Evolutionary conservation across 2,113 vertebrate species (phyloP).

Genomic region (Herpetotheres cachinnans): DNA sequence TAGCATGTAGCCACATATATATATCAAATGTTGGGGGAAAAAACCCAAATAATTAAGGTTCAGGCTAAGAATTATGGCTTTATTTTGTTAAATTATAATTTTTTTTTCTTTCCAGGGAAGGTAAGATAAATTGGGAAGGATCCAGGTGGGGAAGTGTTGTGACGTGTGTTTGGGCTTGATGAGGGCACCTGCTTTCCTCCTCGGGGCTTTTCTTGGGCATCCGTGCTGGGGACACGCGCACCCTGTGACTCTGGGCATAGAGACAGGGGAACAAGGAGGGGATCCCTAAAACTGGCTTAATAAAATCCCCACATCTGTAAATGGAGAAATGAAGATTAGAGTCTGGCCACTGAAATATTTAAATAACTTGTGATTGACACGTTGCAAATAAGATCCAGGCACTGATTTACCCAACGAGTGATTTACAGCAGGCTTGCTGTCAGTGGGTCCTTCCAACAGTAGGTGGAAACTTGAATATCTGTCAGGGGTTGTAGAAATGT

Average conservation of each 20-base stretch:
- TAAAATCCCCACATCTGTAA: not conserved
- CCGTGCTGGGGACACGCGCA: fast-evolving
- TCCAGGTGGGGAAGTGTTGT: not conserved
- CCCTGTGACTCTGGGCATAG: fast-evolving
- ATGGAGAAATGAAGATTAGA: not conserved
- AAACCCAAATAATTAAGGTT: not conserved
- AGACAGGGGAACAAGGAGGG: not conserved
- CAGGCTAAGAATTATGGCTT: not conserved
- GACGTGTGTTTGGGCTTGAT: fast-evolving
- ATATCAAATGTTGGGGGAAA: not conserved
- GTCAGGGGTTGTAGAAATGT: not conserved
- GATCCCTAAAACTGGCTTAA: not conserved
- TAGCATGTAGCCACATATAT: not conserved
- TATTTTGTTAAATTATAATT: not conserved
- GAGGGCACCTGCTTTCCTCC: not conserved
- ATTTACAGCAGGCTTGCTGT: too few species aligned
- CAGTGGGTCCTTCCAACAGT: not conserved
- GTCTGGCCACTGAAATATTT: not conserved
- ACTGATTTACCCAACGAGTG: not conserved
- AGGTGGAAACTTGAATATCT: not conserved
- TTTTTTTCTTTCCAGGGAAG: not conserved
- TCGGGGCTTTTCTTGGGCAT: not conserved
- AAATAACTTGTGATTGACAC: not conserved
- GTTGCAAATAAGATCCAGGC: not conserved
- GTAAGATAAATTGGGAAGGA: not conserved